phyloP scores from a whole-genome alignment of 2,888 invertebrate species.

The Drosophila infuscata region DNA sequence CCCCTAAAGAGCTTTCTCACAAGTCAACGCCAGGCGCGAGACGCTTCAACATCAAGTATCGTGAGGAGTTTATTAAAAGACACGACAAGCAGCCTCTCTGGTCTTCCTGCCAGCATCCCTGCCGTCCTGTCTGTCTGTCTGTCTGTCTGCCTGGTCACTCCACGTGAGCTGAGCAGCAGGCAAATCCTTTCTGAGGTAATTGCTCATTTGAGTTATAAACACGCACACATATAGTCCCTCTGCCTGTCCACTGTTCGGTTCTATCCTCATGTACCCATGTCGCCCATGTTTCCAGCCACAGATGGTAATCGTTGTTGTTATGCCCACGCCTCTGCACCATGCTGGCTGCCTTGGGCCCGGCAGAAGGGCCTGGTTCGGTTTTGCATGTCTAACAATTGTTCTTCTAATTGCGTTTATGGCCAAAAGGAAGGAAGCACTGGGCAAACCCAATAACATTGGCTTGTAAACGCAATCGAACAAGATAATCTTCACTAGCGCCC shows the following conservation, averaged over 20 bases:
- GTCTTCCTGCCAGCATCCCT: conserved; percentile 2
- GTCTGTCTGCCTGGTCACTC: conserved; percentile 3
- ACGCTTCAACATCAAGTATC: conserved; percentile 64
- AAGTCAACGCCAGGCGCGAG: conserved; percentile 74
- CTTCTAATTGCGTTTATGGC: conserved; percentile 80
- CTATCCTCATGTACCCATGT: conserved; percentile 15
- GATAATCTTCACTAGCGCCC: conserved; percentile 67
- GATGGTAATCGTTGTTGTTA: conserved; percentile 70
- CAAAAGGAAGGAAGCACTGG: conserved; percentile 57
- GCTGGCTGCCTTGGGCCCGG: conserved; percentile 13
- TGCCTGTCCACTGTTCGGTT: neutral
- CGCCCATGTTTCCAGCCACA: conserved; percentile 39
- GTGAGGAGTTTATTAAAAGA: conserved; percentile 78
- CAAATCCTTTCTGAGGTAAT: conserved; percentile 74
- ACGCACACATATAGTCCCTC: conserved; percentile 59
- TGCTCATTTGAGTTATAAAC: conserved; percentile 79
- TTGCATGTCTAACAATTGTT: conserved; percentile 82
- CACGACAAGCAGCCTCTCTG: conserved; percentile 32
- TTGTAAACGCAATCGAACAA: conserved; percentile 80
- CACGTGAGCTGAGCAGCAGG: conserved; percentile 9
- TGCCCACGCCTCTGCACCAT: conserved; percentile 43
- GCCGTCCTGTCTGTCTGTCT: conserved; percentile 16
- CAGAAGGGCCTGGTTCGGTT: conserved; percentile 59
- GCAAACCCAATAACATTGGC: conserved; percentile 51
- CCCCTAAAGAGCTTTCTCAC: conserved; percentile 61